These are phyloP conservation scores for Arion vulgaris DNA, from an alignment of 1,140 invertebrate genomes.

Conservation along the genomic window DNA sequence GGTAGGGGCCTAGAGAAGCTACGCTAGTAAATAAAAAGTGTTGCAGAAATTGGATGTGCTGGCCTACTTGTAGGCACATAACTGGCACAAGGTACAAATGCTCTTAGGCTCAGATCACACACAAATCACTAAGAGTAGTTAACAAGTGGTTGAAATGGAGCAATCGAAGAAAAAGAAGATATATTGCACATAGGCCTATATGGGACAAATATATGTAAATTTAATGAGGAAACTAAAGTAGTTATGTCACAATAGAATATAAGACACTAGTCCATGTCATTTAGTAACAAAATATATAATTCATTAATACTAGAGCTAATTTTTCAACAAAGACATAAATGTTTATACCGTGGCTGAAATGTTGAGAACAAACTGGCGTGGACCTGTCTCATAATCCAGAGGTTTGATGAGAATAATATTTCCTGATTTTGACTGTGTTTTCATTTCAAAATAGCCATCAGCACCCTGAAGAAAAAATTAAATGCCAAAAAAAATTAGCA, in stretches of 20 bases:
- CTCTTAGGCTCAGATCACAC: too few species aligned
- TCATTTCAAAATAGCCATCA: not conserved
- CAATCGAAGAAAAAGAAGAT: not conserved
- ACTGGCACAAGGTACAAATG: too few species aligned
- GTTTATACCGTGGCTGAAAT: conserved; percentile 14
- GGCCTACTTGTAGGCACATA: too few species aligned
- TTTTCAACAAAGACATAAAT: not conserved
- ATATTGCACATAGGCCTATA: not conserved
- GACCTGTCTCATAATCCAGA: conserved; percentile 19
- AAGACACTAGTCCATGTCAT: not conserved
- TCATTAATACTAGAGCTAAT: not conserved
- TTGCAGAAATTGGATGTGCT: too few species aligned
- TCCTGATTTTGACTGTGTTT: not conserved
- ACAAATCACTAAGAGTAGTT: too few species aligned
- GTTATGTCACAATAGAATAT: not conserved
- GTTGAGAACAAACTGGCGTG: conserved; percentile 2
- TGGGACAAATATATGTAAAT: too few species aligned
- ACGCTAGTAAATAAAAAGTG: too few species aligned
- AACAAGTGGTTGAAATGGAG: too few species aligned
- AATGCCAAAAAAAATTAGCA: too few species aligned
- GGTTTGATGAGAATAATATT: not conserved
- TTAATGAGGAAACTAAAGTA: too few species aligned
- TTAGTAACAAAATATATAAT: not conserved
- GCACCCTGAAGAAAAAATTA: not conserved
- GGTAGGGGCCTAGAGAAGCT: too few species aligned